Conservation (phyloP, 2,888 invertebrate species). For the Andricus quercusramuli region DNA sequence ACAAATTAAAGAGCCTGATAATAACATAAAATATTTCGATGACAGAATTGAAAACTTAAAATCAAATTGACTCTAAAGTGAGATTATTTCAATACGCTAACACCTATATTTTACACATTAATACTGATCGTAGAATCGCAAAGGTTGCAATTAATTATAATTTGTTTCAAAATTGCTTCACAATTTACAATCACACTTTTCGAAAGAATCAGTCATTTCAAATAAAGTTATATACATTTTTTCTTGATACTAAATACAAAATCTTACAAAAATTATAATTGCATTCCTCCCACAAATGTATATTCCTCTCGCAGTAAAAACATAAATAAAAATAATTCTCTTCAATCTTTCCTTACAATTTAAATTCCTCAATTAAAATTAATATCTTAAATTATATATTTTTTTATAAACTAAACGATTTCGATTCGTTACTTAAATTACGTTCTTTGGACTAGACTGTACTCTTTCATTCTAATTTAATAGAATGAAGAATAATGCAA, state of each 20-base stretch:
- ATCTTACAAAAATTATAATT: conserved; percentile 57
- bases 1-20: not conserved
- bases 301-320: not conserved
- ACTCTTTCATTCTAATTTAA: conserved; percentile 69
- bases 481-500: conserved; percentile 67
- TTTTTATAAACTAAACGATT: conserved; percentile 19
- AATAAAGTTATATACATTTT: conserved; percentile 41
- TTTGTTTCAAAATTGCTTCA: not conserved
- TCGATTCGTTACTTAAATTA: conserved; percentile 36
- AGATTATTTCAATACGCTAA: not conserved
- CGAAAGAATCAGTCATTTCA: not conserved
- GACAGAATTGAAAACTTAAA: too few species aligned
- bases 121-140: conserved; percentile 13
- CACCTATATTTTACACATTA: conserved; percentile 16
- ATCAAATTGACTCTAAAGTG: not conserved
- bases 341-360: not conserved
- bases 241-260: conserved; percentile 17
- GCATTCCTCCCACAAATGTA: conserved; percentile 58
- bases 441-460: conserved; percentile 72
- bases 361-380: not conserved
- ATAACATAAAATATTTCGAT: too few species aligned
- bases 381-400: not conserved
- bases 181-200: not conserved
- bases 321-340: not conserved
- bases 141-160: not conserved